phyloP scores from a whole-genome alignment of 2,797 vertebrate species.

The Helicolenus hilgendorfi region DNA sequence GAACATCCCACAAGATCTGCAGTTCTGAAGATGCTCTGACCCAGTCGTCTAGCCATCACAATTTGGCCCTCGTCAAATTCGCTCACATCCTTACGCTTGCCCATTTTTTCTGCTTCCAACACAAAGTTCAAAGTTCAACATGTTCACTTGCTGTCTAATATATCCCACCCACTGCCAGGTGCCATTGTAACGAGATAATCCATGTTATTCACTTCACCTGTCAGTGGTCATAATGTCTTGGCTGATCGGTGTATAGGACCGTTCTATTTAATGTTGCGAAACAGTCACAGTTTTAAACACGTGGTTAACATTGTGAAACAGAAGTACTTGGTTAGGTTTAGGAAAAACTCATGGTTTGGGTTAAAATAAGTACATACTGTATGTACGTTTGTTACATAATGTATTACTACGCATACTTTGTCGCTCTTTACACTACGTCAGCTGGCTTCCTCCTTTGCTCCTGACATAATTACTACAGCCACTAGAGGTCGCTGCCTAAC shows the following conservation, averaged over 20 bases:
- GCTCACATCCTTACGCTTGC: accelerated
- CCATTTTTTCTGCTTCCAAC: no score
- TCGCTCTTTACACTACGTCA: not conserved
- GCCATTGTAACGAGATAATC: no score
- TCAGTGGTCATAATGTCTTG: no score
- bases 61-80: no score
- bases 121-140: no score
- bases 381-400: not conserved
- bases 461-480: not conserved
- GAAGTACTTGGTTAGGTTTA: not conserved
- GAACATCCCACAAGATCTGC: no score
- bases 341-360: not conserved
- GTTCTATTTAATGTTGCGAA: not conserved
- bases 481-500: not conserved
- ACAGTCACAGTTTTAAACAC: not conserved
- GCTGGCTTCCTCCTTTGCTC: not conserved
- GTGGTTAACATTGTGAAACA: not conserved
- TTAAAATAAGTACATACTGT: not conserved
- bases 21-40: no score
- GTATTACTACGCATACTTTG: not conserved
- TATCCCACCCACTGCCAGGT: no score
- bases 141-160: no score
- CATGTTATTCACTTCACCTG: no score
- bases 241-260: not conserved
- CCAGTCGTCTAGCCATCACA: accelerated